Evolutionary conservation across 2,888 invertebrate genomes (phyloP).

Genomic region (Amblyteles armatorius): DNA sequence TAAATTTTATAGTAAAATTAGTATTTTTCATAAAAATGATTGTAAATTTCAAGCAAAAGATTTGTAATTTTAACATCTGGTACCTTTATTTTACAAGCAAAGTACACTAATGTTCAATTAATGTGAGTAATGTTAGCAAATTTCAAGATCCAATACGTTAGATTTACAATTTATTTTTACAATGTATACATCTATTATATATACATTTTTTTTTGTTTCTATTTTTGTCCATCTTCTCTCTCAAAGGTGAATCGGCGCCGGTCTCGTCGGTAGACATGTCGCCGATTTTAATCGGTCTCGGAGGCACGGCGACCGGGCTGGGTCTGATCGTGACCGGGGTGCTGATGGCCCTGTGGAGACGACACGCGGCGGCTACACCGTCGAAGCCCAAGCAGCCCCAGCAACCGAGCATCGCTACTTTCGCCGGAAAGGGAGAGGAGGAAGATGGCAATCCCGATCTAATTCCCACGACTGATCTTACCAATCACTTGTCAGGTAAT

Average conservation of each 20-base stretch:
- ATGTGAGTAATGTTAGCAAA: too few species aligned
- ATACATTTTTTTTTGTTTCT: background rate
- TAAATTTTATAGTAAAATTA: too few species aligned
- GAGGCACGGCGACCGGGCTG: constrained; percentile 82
- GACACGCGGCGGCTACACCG: constrained; percentile 80
- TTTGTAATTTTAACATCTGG: too few species aligned
- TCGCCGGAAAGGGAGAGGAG: constrained; percentile 79
- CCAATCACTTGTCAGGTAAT: constrained; percentile 81
- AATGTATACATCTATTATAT: too few species aligned
- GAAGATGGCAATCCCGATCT: constrained; percentile 84
- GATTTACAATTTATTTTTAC: too few species aligned
- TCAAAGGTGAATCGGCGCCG: constrained; percentile 79
- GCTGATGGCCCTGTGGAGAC: constrained; percentile 83
- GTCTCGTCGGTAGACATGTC: constrained; percentile 83
- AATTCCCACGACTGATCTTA: constrained; percentile 82
- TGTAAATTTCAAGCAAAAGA: too few species aligned
- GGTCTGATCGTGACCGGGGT: constrained; percentile 83
- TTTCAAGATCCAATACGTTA: too few species aligned
- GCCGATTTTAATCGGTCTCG: constrained; percentile 82
- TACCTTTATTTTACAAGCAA: too few species aligned
- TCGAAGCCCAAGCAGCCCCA: constrained; percentile 78
- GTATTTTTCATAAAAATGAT: too few species aligned
- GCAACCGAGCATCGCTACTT: constrained; percentile 79
- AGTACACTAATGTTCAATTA: too few species aligned
- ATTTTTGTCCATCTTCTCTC: background rate